Percentiles rank a stretch among this genome's conserved stretches.
Evolutionary conservation across 2,888 invertebrate species (phyloP).

Genomic region (Coenonympha glycerion): DNA sequence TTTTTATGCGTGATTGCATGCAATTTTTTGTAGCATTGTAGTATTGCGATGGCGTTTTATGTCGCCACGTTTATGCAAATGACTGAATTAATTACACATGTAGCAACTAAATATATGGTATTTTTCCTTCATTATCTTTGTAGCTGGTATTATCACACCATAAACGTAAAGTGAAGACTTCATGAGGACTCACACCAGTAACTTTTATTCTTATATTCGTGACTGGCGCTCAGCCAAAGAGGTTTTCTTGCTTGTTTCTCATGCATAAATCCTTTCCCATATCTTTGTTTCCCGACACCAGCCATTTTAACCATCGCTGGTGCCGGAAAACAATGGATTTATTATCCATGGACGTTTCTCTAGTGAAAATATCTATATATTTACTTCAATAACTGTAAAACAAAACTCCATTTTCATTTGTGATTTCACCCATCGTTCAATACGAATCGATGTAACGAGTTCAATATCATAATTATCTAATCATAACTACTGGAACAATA

Average conservation of each 20-base stretch:
- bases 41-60: neutral
- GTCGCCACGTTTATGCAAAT: neutral
- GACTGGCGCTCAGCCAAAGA: neutral
- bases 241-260: neutral
- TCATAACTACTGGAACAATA: no score
- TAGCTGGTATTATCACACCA: neutral
- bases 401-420: no score
- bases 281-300: neutral
- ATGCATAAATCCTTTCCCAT: neutral
- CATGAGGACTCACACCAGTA: neutral
- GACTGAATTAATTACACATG: slow-evolving; percentile 1
- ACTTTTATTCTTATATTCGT: neutral
- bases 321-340: no score
- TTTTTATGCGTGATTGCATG: slow-evolving; percentile 5
- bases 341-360: no score
- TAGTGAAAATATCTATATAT: no score
- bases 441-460: no score
- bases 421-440: no score
- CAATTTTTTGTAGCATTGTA: neutral
- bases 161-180: neutral
- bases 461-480: no score
- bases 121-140: neutral
- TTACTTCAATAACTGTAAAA: no score
- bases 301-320: no score
- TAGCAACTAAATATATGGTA: neutral